Evolutionary conservation across 2,113 vertebrate species (phyloP).

Genomic region (Hippocampus comes): DNA sequence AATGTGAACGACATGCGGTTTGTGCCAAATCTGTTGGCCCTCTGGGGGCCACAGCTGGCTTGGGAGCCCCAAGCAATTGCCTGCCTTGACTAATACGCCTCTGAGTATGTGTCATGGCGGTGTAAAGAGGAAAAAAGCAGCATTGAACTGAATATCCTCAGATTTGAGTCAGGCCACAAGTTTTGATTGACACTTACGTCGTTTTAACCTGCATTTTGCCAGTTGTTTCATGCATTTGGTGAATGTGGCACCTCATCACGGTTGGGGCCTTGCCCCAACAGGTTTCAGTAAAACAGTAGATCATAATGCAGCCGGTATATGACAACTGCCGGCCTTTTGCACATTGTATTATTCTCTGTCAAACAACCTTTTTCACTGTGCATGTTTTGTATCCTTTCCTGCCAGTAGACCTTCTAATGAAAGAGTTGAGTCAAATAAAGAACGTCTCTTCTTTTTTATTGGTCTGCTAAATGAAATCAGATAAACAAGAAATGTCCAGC

Average conservation of each 20-base stretch:
- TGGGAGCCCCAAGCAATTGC: no score
- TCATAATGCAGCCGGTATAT: not conserved
- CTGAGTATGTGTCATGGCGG: no score
- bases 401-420: conserved; percentile 17
- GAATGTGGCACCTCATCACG: not conserved
- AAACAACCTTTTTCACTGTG: not conserved
- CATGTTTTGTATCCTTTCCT: conserved; percentile 5
- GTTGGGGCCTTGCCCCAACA: not conserved
- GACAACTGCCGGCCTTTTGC: not conserved
- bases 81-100: no score
- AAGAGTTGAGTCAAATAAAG: conserved; percentile 26
- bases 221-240: not conserved
- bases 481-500: conserved; percentile 33
- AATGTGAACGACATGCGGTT: no score
- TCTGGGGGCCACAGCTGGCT: no score
- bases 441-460: conserved; percentile 26
- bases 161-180: no score
- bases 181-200: no score
- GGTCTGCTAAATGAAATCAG: conserved; percentile 32
- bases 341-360: not conserved
- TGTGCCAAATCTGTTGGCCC: no score
- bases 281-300: not conserved
- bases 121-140: no score
- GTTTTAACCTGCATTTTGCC: not conserved
- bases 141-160: no score